Conservation (phyloP, 2,113 vertebrate genomes). For the Guaruba guarouba region DNA sequence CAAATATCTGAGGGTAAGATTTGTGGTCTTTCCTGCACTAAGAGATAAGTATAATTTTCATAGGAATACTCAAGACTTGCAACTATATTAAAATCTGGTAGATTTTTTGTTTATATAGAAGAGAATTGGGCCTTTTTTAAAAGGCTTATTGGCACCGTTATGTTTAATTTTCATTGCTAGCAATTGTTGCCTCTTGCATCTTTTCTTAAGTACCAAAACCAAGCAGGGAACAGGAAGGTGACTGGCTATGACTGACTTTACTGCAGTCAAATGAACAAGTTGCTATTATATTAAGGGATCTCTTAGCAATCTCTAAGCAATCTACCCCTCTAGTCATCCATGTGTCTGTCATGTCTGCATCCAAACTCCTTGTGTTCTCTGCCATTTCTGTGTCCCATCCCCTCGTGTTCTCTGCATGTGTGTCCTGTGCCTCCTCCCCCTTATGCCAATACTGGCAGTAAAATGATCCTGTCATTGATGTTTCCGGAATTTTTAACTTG, state of each 20-base stretch:
- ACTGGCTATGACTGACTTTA: not conserved
- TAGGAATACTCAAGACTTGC: not conserved
- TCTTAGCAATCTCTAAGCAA: not conserved
- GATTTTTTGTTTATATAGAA: not conserved
- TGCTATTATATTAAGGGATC: not conserved
- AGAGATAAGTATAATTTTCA: not conserved
- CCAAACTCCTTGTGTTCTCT: not conserved
- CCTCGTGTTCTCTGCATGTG: not conserved
- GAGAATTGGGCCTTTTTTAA: not conserved
- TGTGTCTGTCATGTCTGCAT: not conserved
- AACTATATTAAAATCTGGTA: not conserved
- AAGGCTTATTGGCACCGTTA: not conserved
- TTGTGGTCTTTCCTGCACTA: not conserved
- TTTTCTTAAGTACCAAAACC: not conserved
- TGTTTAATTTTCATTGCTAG: not conserved
- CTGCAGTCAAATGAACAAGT: not conserved
- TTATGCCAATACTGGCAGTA: not conserved
- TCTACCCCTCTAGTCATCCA: not conserved
- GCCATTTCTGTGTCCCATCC: not conserved
- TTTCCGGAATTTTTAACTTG: not conserved
- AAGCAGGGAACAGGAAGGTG: not conserved
- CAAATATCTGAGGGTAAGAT: not conserved
- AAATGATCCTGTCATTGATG: not conserved
- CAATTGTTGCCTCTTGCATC: not conserved
- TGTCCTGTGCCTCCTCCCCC: no score